These are phyloP conservation scores for Harpagoxenus sublaevis DNA, from an alignment of 2,888 invertebrate species.

Conservation along the genomic window DNA sequence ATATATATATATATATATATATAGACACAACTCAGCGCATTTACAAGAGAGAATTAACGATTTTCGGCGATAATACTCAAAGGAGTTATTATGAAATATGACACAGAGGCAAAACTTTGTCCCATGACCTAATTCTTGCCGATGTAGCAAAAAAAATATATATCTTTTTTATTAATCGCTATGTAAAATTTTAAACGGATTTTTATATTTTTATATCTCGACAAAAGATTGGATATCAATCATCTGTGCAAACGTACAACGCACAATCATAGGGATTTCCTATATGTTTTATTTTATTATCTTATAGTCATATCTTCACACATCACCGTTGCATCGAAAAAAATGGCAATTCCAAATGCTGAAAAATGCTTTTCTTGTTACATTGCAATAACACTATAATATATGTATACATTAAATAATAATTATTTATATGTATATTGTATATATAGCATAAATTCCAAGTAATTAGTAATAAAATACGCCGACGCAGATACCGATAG, in stretches of 20 bases:
- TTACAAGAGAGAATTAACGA: neutral
- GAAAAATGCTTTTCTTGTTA: neutral
- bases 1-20: neutral
- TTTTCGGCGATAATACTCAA: neutral
- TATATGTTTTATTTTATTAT: slow-evolving; percentile 1
- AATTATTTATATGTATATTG: no score
- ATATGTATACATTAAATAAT: neutral
- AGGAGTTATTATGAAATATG: neutral
- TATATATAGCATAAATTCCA: neutral
- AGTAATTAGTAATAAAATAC: neutral
- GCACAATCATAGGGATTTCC: neutral
- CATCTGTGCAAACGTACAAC: neutral
- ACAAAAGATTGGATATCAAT: slow-evolving; percentile 20
- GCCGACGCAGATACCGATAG: neutral
- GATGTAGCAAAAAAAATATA: neutral
- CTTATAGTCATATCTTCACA: neutral
- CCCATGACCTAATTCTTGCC: neutral
- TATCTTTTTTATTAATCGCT: neutral
- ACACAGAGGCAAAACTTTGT: neutral
- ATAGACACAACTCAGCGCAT: neutral
- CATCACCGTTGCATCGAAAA: neutral
- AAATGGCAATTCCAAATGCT: neutral
- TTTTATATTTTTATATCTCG: neutral
- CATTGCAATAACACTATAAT: neutral
- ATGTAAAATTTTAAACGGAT: neutral